Percentiles rank a stretch among this genome's conserved stretches.
phyloP scores from a whole-genome alignment of 2,888 invertebrate genomes.

The Dryocosmus kuriphilus region DNA sequence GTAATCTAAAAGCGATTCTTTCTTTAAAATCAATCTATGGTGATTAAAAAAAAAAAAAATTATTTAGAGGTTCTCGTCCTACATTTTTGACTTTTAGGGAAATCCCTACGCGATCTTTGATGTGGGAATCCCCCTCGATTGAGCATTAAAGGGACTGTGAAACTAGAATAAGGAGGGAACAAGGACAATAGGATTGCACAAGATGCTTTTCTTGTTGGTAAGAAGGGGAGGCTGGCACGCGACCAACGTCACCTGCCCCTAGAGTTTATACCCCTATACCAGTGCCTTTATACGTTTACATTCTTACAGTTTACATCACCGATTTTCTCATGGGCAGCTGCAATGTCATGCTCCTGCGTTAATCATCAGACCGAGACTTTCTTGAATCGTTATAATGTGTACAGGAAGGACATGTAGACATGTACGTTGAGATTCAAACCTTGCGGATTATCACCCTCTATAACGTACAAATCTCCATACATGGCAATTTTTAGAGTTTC shows the following conservation, averaged over 20 bases:
- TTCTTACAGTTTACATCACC: slow-evolving; percentile 52
- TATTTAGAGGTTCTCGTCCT: background rate
- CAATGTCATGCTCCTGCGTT: slow-evolving; percentile 64
- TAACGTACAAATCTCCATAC: slow-evolving; percentile 10
- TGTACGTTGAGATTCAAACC: slow-evolving; percentile 71
- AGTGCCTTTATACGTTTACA: slow-evolving; percentile 58
- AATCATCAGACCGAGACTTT: slow-evolving; percentile 70
- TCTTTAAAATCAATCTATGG: background rate
- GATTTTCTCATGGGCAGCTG: slow-evolving; percentile 72
- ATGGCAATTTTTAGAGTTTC: slow-evolving; percentile 1
- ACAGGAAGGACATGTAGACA: slow-evolving; percentile 66
- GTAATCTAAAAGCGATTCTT: background rate
- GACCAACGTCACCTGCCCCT: slow-evolving; percentile 76
- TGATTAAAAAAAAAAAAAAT: too few species aligned
- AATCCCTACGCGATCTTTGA: slow-evolving; percentile 58
- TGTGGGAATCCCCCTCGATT: slow-evolving; percentile 57
- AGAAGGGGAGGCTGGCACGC: slow-evolving; percentile 73
- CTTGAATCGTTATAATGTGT: slow-evolving; percentile 59
- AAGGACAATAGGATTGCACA: slow-evolving; percentile 69
- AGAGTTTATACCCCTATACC: slow-evolving; percentile 62
- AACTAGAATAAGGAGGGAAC: slow-evolving; percentile 64
- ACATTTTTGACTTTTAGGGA: slow-evolving; percentile 42
- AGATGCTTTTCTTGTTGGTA: slow-evolving; percentile 72
- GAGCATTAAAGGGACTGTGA: slow-evolving; percentile 69
- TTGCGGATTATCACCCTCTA: slow-evolving; percentile 39